These are phyloP conservation scores for Drosophila orosa DNA, from an alignment of 1,140 invertebrate genomes.

Conservation along the genomic window DNA sequence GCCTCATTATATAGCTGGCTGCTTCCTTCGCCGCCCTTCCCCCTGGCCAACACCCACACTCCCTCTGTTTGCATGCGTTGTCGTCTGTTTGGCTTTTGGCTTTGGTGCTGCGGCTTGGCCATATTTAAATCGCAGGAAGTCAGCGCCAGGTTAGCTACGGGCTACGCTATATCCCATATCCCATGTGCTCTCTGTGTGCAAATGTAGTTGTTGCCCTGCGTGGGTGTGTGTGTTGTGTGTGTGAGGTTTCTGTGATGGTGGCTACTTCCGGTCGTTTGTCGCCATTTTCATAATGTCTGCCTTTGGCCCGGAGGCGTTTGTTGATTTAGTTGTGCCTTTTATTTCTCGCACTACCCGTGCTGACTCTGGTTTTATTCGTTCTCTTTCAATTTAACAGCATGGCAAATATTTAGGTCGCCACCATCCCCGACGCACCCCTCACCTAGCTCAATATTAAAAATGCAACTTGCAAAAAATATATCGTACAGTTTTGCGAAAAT, in stretches of 20 bases:
- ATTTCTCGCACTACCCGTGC: constrained; percentile 17
- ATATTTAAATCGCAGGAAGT: constrained; percentile 80
- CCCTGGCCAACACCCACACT: neutral
- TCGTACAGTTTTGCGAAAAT: constrained; percentile 38
- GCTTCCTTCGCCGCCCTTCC: constrained; percentile 11
- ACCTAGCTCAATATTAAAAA: constrained; percentile 64
- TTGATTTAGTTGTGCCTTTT: constrained; percentile 65
- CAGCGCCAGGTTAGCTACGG: constrained; percentile 61
- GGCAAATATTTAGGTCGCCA: constrained; percentile 75
- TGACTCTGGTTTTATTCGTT: constrained; percentile 43
- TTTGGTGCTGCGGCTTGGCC: constrained; percentile 59
- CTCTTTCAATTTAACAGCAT: constrained; percentile 68
- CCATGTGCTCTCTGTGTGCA: constrained; percentile 33
- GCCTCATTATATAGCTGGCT: constrained; percentile 76
- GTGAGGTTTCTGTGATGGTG: constrained; percentile 38
- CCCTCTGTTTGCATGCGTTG: constrained; percentile 63
- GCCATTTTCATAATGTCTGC: constrained; percentile 76
- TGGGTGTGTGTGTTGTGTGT: constrained; percentile 10
- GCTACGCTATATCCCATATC: constrained; percentile 52
- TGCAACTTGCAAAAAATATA: constrained; percentile 51
- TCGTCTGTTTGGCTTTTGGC: constrained; percentile 71
- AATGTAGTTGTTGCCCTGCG: constrained; percentile 11
- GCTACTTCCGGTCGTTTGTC: constrained; percentile 78
- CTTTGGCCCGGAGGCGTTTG: constrained; percentile 60
- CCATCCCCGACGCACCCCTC: constrained; percentile 2